Base-by-base conservation (phyloP, 2,113 vertebrate species). In the Argyrosomus japonicus region DNA sequence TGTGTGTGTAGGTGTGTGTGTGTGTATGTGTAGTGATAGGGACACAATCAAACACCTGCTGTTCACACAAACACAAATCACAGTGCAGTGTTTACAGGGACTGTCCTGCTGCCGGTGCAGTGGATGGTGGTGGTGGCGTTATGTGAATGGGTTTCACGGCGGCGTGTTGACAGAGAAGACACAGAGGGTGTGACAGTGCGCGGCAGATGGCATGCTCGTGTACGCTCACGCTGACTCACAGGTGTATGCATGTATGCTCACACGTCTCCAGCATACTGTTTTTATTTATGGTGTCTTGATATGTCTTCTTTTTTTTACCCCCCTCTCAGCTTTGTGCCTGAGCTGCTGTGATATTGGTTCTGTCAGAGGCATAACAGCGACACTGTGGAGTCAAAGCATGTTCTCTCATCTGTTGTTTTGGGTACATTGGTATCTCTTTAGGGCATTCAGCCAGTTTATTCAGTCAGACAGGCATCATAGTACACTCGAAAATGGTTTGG, bases 31-130 rank as follows among this genome's bases (percentile, higher is more conserved):
- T 21, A 19, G 3, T 77, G 69, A 51, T 43, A 25, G 75, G 25
- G 60, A 78, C 65, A 54, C 77, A 86, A 88, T 89, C 86, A 88
- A 89, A 89, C 85, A 91, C 87, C 83, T 86, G 88, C 87, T 89
- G 81, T 80, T 64, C 76, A 84, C 84, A 79, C 68, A 77, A 62
- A 75, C 57, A 83, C 54, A 89, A 81, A 91, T 78, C 78, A 88
- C 61, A 47, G 58, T 8, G 68, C 36, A 43, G 68, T 84, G 89
- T 85, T 91, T 73, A 73, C 80, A 76, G 77, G 75, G 68, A 64
- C 32, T 15, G 79, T 65, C 71, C 68, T 61, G 81, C 70, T 71
- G 85, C 74, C 12, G 18, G 40, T 51, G 63, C 51, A 23, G 64
- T 61, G 58, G 19, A 68, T 18, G 77, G 32, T 45, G 58, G 50